A percentile compares a stretch with the other conserved stretches of the same genome.
These are phyloP conservation scores for Meleagris gallopavo DNA, from an alignment of 2,113 vertebrate species.

Conservation along the genomic window DNA sequence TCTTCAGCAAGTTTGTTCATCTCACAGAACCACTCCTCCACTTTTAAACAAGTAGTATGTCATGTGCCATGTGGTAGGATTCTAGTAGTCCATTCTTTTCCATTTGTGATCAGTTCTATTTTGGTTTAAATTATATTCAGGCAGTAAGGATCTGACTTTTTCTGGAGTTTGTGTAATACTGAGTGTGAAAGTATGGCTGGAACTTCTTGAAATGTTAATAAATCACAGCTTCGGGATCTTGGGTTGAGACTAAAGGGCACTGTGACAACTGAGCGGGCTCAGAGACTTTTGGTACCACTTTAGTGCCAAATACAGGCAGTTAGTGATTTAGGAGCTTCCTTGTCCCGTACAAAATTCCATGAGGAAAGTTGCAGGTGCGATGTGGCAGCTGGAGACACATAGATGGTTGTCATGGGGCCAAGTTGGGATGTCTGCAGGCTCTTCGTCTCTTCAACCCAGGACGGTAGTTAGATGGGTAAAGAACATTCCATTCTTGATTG, in stretches of 20 bases:
- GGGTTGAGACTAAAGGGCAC: not conserved
- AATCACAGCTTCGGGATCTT: not conserved
- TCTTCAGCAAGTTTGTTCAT: not conserved
- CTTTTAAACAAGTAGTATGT: not conserved
- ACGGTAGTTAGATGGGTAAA: not conserved
- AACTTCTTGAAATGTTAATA: not conserved
- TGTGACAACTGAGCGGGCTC: not conserved
- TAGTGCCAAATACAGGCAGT: not conserved
- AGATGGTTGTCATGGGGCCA: not conserved
- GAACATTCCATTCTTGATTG: not conserved
- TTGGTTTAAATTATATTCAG: not conserved
- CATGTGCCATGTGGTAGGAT: not conserved
- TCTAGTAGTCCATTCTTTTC: not conserved
- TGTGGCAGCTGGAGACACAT: accelerated
- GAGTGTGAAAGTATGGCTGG: not conserved
- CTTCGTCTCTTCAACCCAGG: not conserved
- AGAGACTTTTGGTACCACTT: not conserved
- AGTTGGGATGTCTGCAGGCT: not conserved
- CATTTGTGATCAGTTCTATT: not conserved
- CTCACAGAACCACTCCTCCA: not conserved
- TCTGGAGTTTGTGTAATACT: not conserved
- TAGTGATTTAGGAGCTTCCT: not conserved
- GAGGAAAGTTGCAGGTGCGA: not conserved
- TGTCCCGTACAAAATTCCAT: not conserved
- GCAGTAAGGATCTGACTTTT: not conserved